A percentile compares a stretch with the other conserved stretches of the same genome.
Evolutionary conservation across 2,797 vertebrate genomes (phyloP).

Genomic region (Aythya fuligula): DNA sequence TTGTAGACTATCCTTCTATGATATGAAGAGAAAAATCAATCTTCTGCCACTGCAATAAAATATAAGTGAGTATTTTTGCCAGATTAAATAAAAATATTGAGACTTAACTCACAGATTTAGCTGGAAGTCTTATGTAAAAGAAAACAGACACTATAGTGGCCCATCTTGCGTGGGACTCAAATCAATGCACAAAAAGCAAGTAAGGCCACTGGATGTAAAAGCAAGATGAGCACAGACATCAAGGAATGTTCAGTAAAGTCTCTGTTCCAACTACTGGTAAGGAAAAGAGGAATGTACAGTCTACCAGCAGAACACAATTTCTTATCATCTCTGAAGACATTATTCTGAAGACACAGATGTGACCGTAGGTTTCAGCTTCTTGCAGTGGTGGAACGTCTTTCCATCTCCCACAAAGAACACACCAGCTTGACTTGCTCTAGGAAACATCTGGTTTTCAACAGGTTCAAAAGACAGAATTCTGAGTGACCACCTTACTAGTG

Average conservation of each 20-base stretch:
- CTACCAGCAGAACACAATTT: neutral
- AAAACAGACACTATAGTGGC: neutral
- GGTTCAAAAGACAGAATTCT: neutral
- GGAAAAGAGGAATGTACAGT: neutral
- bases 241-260: neutral
- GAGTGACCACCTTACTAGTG: neutral
- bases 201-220: neutral
- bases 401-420: neutral
- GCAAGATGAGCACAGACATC: conserved; percentile 38
- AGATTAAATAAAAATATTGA: neutral
- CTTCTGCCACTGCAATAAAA: neutral
- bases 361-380: neutral
- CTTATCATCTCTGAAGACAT: neutral
- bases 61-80: neutral
- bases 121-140: neutral
- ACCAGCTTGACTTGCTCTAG: neutral
- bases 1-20: neutral
- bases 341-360: neutral
- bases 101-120: neutral
- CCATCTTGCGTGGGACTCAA: neutral
- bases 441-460: neutral
- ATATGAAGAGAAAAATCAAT: neutral
- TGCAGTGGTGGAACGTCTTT: neutral
- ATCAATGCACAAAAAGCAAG: conserved; percentile 15
- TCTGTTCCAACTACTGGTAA: neutral